Percentiles rank a stretch among this genome's conserved stretches.
phyloP scores from a whole-genome alignment of 2,888 invertebrate species.

The Apocheima hispidaria region DNA sequence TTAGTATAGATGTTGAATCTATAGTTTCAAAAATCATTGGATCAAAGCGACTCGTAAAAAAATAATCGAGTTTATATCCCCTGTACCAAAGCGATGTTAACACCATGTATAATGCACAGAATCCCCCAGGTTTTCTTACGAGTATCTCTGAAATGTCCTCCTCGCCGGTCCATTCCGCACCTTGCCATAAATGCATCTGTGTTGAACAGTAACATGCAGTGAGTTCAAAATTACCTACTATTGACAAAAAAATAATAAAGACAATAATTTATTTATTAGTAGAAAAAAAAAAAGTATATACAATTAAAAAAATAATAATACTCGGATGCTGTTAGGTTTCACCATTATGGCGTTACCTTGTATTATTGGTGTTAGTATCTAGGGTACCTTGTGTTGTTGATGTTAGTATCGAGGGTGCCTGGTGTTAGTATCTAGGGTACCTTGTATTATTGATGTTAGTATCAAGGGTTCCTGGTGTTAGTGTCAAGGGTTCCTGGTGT shows the following conservation, averaged over 20 bases:
- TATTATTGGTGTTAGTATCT: background rate
- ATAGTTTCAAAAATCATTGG: too few species aligned
- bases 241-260: too few species aligned
- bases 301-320: too few species aligned
- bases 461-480: too few species aligned
- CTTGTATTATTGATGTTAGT: too few species aligned
- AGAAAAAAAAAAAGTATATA: too few species aligned
- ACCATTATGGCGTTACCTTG: too few species aligned
- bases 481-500: too few species aligned
- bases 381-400: constrained; percentile 95
- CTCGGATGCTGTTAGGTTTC: too few species aligned
- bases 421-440: constrained; percentile 74
- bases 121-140: constrained; percentile 63
- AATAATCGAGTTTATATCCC: constrained; percentile 3
- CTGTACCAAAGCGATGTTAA: constrained; percentile 23
- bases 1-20: too few species aligned
- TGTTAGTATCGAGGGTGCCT: too few species aligned
- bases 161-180: constrained; percentile 73
- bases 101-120: background rate
- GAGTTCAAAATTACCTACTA: background rate
- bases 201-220: constrained; percentile 20
- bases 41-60: background rate
- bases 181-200: constrained; percentile 81
- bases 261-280: too few species aligned
- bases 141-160: constrained; percentile 71